Percentiles rank a stretch among this genome's conserved stretches.
These are phyloP conservation scores for Meloidogyne exigua DNA, from an alignment of 1,140 invertebrate genomes.

Conservation along the genomic window DNA sequence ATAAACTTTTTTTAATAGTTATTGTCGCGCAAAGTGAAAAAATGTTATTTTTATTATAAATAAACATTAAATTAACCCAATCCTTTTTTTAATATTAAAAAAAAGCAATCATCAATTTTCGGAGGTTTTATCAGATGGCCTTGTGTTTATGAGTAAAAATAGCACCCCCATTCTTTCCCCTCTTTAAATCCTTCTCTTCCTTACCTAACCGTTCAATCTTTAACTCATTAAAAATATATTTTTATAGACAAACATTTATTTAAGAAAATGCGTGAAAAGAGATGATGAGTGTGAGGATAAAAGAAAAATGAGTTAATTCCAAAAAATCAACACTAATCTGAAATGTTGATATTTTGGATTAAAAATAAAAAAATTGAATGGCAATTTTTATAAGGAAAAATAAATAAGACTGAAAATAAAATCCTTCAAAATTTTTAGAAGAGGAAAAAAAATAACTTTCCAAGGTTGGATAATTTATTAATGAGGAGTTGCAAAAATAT, in stretches of 20 bases:
- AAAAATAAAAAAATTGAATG: background rate
- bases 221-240: background rate
- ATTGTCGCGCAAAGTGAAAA: background rate
- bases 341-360: background rate
- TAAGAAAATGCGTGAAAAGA: conserved; percentile 1
- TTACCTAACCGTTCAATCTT: background rate
- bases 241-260: background rate
- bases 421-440: background rate
- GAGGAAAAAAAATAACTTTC: conserved; percentile 1
- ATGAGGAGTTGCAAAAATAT: background rate
- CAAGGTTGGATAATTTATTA: conserved; percentile 3
- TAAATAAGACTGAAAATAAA: conserved; percentile 1
- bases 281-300: background rate
- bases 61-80: background rate
- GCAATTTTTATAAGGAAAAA: background rate
- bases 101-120: conserved; percentile 5
- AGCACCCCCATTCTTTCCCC: background rate
- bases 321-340: background rate
- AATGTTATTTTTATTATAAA: conserved; percentile 1
- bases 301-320: background rate
- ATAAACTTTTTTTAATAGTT: background rate
- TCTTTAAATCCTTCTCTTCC: background rate
- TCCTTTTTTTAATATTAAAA: background rate
- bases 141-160: conserved; percentile 5
- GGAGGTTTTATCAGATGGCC: conserved; percentile 4